Conservation (phyloP, 2,797 vertebrate species). For the Mus spretus region DNA sequence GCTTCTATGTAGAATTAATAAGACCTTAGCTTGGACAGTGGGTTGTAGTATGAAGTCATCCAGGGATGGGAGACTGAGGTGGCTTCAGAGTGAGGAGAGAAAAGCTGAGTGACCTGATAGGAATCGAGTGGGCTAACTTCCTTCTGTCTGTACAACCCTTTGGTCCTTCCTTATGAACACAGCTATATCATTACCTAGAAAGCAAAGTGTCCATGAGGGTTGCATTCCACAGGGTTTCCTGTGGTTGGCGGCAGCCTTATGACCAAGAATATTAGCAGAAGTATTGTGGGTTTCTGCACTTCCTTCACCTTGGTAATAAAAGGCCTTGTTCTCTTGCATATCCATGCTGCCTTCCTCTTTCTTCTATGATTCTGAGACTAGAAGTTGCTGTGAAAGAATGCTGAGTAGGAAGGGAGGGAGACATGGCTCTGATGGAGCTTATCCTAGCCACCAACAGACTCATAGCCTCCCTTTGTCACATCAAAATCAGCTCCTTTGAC, state of each 20-base stretch:
- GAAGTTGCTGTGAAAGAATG: neutral
- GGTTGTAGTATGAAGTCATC: too few relatives aligned
- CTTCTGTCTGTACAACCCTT: neutral
- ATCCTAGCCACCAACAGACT: too few relatives aligned
- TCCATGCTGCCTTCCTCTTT: neutral
- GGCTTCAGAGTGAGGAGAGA: neutral
- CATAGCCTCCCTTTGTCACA: neutral
- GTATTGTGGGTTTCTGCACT: neutral
- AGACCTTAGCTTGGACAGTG: neutral
- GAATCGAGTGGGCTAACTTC: neutral
- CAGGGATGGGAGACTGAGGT: too few relatives aligned
- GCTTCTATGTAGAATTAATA: neutral
- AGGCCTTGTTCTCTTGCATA: neutral
- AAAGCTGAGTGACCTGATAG: neutral
- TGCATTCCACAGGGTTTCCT: neutral
- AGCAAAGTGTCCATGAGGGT: neutral
- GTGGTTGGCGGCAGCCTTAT: neutral
- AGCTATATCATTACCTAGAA: neutral
- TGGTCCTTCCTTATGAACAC: neutral
- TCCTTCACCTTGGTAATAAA: neutral
- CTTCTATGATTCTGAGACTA: neutral
- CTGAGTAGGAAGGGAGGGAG: neutral
- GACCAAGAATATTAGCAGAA: neutral
- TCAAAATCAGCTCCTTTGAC: neutral
- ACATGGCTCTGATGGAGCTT: neutral